Percentiles rank a stretch among this genome's conserved stretches.
These are phyloP conservation scores for Pterophyllum scalare DNA, from an alignment of 2,113 vertebrate species.

Conservation along the genomic window DNA sequence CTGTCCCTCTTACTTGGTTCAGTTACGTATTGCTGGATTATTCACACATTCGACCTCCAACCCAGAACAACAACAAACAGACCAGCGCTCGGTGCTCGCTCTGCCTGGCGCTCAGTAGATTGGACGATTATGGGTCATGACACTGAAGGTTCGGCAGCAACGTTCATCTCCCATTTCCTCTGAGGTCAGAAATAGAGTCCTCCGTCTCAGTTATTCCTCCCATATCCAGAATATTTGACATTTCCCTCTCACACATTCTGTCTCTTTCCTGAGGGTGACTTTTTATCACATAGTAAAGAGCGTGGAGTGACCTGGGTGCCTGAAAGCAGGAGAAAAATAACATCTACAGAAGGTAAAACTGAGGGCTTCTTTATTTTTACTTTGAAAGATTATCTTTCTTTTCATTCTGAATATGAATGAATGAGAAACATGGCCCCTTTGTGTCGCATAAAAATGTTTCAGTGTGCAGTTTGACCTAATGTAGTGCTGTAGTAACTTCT, in stretches of 20 bases:
- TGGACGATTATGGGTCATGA: slow-evolving; percentile 63
- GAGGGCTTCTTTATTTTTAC: slow-evolving; percentile 1
- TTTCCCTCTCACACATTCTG: slow-evolving; percentile 38
- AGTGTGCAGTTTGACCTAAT: background rate
- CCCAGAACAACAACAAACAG: slow-evolving; percentile 58
- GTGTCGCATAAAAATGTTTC: background rate
- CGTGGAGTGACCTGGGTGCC: background rate
- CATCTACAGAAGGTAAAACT: background rate
- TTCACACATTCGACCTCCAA: slow-evolving; percentile 62
- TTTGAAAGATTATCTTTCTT: slow-evolving; percentile 5
- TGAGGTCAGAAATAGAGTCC: slow-evolving; percentile 60
- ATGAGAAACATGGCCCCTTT: background rate
- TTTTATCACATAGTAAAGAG: slow-evolving; percentile 2
- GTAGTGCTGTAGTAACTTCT: background rate
- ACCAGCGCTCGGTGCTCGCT: slow-evolving; percentile 4
- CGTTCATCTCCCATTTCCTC: slow-evolving; percentile 53
- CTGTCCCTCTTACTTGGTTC: no score
- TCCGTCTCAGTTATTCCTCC: slow-evolving; percentile 14
- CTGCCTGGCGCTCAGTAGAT: slow-evolving; percentile 31
- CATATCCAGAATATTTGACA: slow-evolving; percentile 40
- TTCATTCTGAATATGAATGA: slow-evolving; percentile 1
- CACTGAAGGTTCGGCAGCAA: slow-evolving; percentile 14
- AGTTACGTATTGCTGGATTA: slow-evolving; percentile 47
- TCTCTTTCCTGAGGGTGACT: slow-evolving; percentile 8
- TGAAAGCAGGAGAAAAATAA: slow-evolving; percentile 12